Conservation (phyloP, 2,113 vertebrate genomes). For the Rhineura floridana region DNA sequence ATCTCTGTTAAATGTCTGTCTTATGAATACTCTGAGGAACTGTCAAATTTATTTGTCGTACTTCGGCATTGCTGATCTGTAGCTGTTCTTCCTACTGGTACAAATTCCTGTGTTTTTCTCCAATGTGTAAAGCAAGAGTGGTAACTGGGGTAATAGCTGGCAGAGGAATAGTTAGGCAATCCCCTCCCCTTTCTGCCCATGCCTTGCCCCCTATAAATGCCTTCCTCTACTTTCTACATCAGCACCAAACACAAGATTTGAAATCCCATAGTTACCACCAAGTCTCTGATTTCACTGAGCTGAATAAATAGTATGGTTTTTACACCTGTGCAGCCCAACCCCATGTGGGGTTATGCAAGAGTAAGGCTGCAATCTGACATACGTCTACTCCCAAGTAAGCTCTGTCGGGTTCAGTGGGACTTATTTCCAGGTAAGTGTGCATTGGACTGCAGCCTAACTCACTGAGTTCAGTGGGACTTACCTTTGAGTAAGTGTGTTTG, state of each 20-base stretch:
- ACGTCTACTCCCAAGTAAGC: no score
- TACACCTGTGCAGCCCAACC: neutral
- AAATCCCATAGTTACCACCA: neutral
- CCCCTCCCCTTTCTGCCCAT: neutral
- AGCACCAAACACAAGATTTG: neutral
- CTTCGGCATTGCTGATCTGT: no score
- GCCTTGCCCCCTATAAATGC: neutral
- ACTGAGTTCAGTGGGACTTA: neutral
- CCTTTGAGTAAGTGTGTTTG: neutral
- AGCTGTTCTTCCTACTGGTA: neutral
- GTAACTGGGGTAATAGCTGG: neutral
- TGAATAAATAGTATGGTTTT: neutral
- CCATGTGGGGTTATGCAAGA: neutral
- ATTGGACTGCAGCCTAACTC: no score
- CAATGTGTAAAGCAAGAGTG: neutral
- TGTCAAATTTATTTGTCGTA: no score
- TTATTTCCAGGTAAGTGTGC: no score
- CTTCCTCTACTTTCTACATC: neutral
- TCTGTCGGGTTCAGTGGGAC: no score
- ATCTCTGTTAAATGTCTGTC: neutral
- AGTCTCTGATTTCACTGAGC: neutral
- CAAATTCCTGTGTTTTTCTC: neutral
- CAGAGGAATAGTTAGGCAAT: neutral
- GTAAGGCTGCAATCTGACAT: no score
- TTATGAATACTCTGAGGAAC: neutral